These are phyloP conservation scores for Tragelaphus buxtoni DNA, from an alignment of 2,113 vertebrate species.

Conservation along the genomic window DNA sequence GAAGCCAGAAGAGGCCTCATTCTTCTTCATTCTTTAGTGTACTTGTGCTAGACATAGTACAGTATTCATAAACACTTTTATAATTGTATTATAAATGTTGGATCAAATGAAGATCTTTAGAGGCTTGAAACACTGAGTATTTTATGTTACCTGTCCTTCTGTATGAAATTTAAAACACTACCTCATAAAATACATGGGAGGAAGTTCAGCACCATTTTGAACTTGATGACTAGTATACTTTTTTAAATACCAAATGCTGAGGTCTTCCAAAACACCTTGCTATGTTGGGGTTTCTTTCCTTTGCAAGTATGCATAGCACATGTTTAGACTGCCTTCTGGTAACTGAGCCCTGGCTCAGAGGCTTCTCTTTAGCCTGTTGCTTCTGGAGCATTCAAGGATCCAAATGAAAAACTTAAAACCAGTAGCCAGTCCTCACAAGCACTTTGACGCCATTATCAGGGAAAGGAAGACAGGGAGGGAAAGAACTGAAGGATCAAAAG, in stretches of 20 bases:
- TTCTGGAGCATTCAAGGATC: not conserved
- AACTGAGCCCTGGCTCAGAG: not conserved
- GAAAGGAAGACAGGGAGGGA: not conserved
- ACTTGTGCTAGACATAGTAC: not conserved
- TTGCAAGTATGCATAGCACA: not conserved
- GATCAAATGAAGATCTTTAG: not conserved
- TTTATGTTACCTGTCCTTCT: not conserved
- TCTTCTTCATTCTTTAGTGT: not conserved
- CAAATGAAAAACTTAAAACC: not conserved
- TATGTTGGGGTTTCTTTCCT: not conserved
- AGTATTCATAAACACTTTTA: not conserved
- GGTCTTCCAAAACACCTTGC: not conserved
- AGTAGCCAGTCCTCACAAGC: not conserved
- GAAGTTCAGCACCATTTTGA: not conserved
- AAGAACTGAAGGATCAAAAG: not conserved
- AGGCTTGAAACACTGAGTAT: not conserved
- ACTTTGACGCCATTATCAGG: not conserved
- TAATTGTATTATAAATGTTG: not conserved
- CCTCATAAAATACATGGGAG: not conserved
- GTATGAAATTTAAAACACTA: not conserved
- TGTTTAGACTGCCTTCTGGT: not conserved
- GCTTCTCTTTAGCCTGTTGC: not conserved
- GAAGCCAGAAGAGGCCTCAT: not conserved
- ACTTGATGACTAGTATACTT: not conserved
- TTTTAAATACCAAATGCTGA: not conserved